Evolutionary conservation across 2,888 invertebrate genomes (phyloP).

Genomic region (Arctia plantaginis): DNA sequence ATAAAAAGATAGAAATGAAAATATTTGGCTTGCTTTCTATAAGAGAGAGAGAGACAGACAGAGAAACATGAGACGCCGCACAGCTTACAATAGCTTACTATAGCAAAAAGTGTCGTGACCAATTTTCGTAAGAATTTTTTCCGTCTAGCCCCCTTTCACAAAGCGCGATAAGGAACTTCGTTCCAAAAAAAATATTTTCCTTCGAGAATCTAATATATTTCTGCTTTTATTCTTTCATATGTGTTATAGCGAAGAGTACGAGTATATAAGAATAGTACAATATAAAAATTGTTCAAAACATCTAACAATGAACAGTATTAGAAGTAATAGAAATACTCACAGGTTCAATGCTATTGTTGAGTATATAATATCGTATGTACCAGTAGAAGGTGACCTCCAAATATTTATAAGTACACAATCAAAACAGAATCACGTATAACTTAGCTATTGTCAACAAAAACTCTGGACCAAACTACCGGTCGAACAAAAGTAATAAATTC

Average conservation of each 20-base stretch:
- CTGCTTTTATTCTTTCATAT: background rate
- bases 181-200: too few species aligned
- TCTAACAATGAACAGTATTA: background rate
- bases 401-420: conserved; percentile 31
- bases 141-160: too few species aligned
- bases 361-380: background rate
- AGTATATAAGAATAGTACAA: background rate
- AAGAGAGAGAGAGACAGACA: too few species aligned
- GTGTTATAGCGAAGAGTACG: background rate
- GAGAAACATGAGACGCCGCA: too few species aligned
- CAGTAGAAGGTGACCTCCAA: conserved; percentile 13
- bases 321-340: background rate
- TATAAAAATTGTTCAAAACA: background rate
- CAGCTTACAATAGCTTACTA: too few species aligned
- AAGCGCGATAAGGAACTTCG: too few species aligned
- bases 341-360: background rate
- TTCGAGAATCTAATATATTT: background rate
- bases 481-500: conserved; percentile 47
- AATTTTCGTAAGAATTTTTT: too few species aligned
- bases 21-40: too few species aligned
- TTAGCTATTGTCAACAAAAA: conserved; percentile 37
- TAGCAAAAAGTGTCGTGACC: too few species aligned
- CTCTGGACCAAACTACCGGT: conserved; percentile 13
- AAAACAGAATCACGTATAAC: conserved; percentile 27
- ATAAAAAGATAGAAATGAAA: too few species aligned